These are phyloP conservation scores for Drosophila virilis DNA, from an alignment of 1,140 invertebrate species.

Conservation along the genomic window DNA sequence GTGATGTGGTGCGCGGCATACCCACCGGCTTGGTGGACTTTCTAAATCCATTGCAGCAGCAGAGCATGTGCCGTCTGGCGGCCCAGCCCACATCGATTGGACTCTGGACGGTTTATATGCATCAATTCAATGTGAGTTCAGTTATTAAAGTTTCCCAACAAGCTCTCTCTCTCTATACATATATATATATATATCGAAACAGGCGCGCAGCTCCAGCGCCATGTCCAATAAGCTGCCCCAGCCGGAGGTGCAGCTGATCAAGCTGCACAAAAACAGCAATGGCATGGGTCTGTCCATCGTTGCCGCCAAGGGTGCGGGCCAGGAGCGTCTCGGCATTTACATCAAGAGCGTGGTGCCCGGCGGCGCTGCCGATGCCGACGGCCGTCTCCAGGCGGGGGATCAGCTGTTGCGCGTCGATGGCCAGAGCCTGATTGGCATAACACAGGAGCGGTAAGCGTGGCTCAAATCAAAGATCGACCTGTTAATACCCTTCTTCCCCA, in stretches of 20 bases:
- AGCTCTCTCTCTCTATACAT: too few relatives aligned
- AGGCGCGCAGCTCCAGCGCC: slow-evolving; percentile 88
- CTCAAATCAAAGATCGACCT: too few relatives aligned
- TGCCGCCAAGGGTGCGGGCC: slow-evolving; percentile 90
- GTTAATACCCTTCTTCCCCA: too few relatives aligned
- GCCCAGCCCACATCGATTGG: slow-evolving; percentile 95
- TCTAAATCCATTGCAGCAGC: slow-evolving; percentile 93
- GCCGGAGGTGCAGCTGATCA: slow-evolving; percentile 92
- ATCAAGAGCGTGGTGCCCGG: slow-evolving; percentile 98
- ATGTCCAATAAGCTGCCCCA: slow-evolving; percentile 84
- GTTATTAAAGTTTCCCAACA: not conserved
- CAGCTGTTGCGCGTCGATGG: slow-evolving; percentile 98
- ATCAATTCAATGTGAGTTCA: slow-evolving; percentile 85
- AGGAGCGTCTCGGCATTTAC: slow-evolving; percentile 96
- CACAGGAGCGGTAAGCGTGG: slow-evolving; percentile 92
- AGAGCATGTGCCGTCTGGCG: slow-evolving; percentile 94
- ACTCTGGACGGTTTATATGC: slow-evolving; percentile 98
- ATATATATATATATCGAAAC: not conserved
- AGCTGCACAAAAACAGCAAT: slow-evolving; percentile 95
- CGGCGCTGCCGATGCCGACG: slow-evolving; percentile 97
- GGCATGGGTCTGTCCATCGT: slow-evolving; percentile 97
- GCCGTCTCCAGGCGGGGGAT: slow-evolving; percentile 97
- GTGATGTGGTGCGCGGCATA: slow-evolving; percentile 96
- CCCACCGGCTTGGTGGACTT: slow-evolving; percentile 97
- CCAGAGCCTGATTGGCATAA: slow-evolving; percentile 97